Percentiles rank a stretch among this genome's conserved stretches.
Conservation (phyloP, 2,797 vertebrate genomes). For the Lophius americanus region DNA sequence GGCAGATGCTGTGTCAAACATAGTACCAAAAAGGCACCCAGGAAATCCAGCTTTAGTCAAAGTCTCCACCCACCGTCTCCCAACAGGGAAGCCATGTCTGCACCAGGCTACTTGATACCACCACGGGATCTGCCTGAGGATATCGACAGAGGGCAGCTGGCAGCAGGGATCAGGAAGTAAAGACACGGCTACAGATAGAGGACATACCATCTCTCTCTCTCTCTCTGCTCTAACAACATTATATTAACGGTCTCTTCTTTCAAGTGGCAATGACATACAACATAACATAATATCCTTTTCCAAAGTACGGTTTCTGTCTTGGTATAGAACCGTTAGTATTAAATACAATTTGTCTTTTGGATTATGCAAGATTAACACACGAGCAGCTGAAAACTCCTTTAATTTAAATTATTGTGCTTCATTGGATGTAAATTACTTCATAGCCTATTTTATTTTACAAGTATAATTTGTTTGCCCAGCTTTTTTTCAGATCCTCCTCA, state of each 20-base stretch:
- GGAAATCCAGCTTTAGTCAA: conserved; percentile 59
- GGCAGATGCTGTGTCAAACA: conserved; percentile 37
- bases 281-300: neutral
- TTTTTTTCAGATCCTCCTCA: neutral
- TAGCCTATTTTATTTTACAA: neutral
- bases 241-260: neutral
- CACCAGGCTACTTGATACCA: conserved; percentile 70
- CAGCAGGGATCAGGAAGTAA: conserved; percentile 67
- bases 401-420: conserved; percentile 6
- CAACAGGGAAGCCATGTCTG: conserved; percentile 45
- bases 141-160: conserved; percentile 73
- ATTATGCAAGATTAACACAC: conserved; percentile 14
- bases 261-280: conserved; percentile 21
- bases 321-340: conserved; percentile 5
- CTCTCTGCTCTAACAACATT: conserved; percentile 25
- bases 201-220: conserved; percentile 51
- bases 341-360: neutral
- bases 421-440: neutral
- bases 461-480: neutral
- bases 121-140: conserved; percentile 64
- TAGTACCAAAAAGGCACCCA: conserved; percentile 43
- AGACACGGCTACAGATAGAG: conserved; percentile 61
- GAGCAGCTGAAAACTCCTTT: neutral
- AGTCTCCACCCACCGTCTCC: conserved; percentile 55
- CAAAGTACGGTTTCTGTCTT: neutral